These are phyloP conservation scores for Leptinotarsa haldemani DNA, from an alignment of 2,888 invertebrate genomes.

Conservation along the genomic window DNA sequence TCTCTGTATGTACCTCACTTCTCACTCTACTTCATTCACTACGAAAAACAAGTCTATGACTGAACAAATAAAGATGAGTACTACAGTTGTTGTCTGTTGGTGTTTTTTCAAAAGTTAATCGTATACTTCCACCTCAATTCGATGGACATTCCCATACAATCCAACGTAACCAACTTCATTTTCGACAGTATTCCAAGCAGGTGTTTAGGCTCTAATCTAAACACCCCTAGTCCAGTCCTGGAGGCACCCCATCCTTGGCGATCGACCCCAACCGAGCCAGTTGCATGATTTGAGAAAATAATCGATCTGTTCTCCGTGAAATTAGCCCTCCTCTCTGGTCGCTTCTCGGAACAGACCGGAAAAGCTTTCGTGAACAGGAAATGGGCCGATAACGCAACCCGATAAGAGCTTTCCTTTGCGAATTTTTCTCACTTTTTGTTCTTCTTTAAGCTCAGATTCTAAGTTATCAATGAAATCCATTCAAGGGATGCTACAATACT, in stretches of 20 bases:
- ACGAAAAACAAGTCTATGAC: too few relatives aligned
- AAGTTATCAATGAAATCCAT: too few relatives aligned
- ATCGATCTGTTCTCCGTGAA: conserved; percentile 55
- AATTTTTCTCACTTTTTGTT: conserved; percentile 32
- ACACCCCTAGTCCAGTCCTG: conserved; percentile 25
- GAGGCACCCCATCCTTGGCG: conserved; percentile 5
- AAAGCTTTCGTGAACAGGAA: conserved; percentile 54
- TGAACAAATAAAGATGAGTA: too few relatives aligned
- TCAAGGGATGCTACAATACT: background rate
- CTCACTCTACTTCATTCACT: too few relatives aligned
- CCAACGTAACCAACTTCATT: too few relatives aligned
- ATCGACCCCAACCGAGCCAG: conserved; percentile 32
- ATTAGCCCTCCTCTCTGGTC: conserved; percentile 44
- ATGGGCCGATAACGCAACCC: conserved; percentile 42
- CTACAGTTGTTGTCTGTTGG: too few relatives aligned
- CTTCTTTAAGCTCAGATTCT: background rate
- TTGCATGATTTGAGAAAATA: conserved; percentile 68
- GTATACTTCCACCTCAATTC: too few relatives aligned
- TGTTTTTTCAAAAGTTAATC: too few relatives aligned
- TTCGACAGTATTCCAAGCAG: too few relatives aligned
- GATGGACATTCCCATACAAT: too few relatives aligned
- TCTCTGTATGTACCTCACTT: too few relatives aligned
- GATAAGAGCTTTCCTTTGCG: conserved; percentile 43
- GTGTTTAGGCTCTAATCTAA: too few relatives aligned
- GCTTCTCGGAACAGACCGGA: conserved; percentile 48